Evolutionary conservation across 2,113 vertebrate species (phyloP).

Genomic region (Oenanthe melanoleuca): DNA sequence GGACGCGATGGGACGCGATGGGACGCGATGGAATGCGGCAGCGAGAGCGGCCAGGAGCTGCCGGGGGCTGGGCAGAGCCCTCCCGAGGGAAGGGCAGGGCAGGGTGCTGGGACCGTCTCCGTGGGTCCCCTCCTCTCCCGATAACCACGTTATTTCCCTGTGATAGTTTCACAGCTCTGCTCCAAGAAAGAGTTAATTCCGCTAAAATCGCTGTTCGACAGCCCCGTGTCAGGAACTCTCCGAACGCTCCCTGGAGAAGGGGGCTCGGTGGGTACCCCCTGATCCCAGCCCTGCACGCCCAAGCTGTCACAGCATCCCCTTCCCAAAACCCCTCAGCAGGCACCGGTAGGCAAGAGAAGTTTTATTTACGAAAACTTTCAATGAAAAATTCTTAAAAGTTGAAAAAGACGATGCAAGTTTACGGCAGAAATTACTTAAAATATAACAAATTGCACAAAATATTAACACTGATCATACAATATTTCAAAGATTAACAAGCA

Average conservation of each 20-base stretch:
- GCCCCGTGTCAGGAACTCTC: not conserved
- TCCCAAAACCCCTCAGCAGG: not conserved
- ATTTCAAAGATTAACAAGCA: conserved; percentile 72
- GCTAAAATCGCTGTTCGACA: not conserved
- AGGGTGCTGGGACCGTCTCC: not conserved
- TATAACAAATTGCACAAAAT: conserved; percentile 86
- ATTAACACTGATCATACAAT: conserved; percentile 84
- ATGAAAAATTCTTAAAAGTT: conserved; percentile 49
- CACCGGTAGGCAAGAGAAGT: not conserved
- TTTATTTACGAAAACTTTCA: conserved; percentile 74
- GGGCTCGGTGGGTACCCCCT: not conserved
- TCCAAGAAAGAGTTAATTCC: not conserved
- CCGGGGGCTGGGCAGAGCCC: not conserved
- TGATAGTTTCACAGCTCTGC: not conserved
- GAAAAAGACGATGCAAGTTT: conserved; percentile 63
- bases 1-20: not conserved
- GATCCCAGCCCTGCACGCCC: not conserved
- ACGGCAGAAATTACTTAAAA: conserved; percentile 74
- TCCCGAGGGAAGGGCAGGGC: not conserved
- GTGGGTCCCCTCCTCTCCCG: not conserved
- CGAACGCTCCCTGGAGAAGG: not conserved
- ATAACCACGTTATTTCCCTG: not conserved
- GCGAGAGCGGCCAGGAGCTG: not conserved
- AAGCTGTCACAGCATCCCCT: not conserved
- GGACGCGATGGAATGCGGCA: not conserved